Percentiles rank a stretch among this genome's conserved stretches.
phyloP scores from a whole-genome alignment of 2,113 vertebrate species.

The Pipa parva region DNA sequence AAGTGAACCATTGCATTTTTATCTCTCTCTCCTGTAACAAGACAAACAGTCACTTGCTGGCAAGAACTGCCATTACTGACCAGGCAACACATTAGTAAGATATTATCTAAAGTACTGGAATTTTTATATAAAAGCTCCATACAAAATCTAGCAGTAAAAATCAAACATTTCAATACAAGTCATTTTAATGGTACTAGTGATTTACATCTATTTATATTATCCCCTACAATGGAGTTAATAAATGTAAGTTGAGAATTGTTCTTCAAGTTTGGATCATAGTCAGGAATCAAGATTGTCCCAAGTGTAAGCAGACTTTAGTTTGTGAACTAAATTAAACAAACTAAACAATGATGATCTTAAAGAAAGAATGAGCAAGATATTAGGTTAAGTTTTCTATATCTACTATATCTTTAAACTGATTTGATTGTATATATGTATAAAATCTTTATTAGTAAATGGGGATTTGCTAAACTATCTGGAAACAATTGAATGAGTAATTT shows the following conservation, averaged over 20 bases:
- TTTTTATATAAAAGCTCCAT: constrained; percentile 22
- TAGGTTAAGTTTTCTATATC: no score
- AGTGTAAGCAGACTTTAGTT: not conserved
- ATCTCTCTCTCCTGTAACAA: constrained; percentile 4
- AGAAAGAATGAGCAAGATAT: not conserved
- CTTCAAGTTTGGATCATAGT: not conserved
- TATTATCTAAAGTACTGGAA: constrained; percentile 28
- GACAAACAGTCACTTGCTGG: constrained; percentile 26
- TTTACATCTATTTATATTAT: constrained; percentile 30
- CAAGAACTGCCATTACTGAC: not conserved
- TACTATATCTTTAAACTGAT: no score
- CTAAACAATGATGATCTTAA: no score
- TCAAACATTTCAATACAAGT: constrained; percentile 9
- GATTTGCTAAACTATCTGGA: no score
- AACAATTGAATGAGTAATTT: no score
- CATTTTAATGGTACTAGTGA: not conserved
- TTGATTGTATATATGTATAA: no score
- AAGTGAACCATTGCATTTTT: constrained; percentile 16
- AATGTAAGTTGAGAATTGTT: constrained; percentile 18
- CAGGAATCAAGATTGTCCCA: not conserved
- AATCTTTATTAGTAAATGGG: no score
- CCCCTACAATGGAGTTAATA: constrained; percentile 8
- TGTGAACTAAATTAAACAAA: no score
- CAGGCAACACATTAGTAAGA: constrained; percentile 5
- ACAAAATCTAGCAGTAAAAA: constrained; percentile 18